Base-by-base conservation (phyloP, 2,888 invertebrate species). In the Dynastes grantii region DNA sequence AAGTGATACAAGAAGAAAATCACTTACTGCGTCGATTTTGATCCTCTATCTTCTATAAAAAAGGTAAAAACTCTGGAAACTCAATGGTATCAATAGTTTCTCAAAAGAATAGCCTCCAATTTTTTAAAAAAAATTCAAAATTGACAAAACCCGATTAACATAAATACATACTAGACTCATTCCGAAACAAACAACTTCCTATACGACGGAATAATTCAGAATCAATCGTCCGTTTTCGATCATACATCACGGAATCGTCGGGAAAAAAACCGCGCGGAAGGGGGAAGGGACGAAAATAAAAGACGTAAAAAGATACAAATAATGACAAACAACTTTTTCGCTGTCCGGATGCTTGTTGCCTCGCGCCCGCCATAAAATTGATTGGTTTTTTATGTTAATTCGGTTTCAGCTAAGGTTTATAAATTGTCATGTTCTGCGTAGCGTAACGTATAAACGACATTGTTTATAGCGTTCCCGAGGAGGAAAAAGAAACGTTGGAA, bases 361-460 rank as follows among this genome's bases (percentile, higher is more conserved):
- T 32, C 45, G 68, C 63, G 53, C n/a, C 49, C 68, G 53, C 37
- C 45, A 49, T 58, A 73, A 75, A 75, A 78, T 78, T 78, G 78
- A 78, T 78, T 65, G 73, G 40, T 65, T 73, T 78, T 78, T 75
- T 78, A 78, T 78, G 78, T 78, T 73, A 78, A 78, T 78, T 78
- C 65, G n/a, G 53, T 64, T 65, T 73, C 65, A 67, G 61, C 37
- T n/a, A 78, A 73, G 65, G 53, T 71, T 78, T 78, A 78, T 78
- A 78, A 78, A 78, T 78, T 58, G 73, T 73, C 63, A 64, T 73
- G 78, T 78, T 78, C 61, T 67, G 73, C 78, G 75, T 78, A 64
- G 65, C 78, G 78, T 64, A 73, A 73, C 78, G 64, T 53, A 65
- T 53, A 78, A 78, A 78, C 71, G 78, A 73, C 78, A 73, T 73